Evolutionary conservation across 2,113 vertebrate genomes (phyloP).

Genomic region (Myrmecobius fasciatus): DNA sequence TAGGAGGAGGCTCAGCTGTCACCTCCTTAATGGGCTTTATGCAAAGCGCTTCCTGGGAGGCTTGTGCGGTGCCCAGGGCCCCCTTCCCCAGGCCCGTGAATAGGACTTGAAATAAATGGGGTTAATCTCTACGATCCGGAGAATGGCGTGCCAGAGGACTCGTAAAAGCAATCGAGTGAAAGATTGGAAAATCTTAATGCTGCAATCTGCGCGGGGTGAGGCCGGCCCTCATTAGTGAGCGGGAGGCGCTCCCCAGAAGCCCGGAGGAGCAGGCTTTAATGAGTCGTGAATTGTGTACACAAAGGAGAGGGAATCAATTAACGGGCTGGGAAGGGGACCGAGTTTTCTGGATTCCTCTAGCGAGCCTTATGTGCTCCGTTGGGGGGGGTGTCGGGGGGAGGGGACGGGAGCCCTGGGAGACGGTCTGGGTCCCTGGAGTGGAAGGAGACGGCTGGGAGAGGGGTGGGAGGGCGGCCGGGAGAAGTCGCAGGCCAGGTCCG

Average conservation of each 20-base stretch:
- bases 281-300: background rate
- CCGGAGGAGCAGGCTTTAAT: fast-evolving
- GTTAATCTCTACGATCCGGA: background rate
- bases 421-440: background rate
- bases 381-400: background rate
- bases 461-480: background rate
- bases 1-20: constrained; percentile 53
- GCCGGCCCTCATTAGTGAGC: background rate
- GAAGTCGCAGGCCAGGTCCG: background rate
- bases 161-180: background rate
- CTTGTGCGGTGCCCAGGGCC: constrained; percentile 17
- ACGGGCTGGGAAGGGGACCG: background rate
- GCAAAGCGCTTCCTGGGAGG: constrained; percentile 61
- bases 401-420: background rate
- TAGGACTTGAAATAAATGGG: background rate
- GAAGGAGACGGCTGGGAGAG: background rate
- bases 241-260: background rate
- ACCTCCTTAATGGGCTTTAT: constrained; percentile 57
- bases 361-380: background rate
- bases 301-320: fast-evolving
- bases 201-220: background rate
- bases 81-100: constrained; percentile 1
- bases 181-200: background rate
- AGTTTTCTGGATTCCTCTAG: background rate
- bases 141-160: background rate